Base-by-base conservation (phyloP, 1,140 invertebrate genomes). In the Marisa cornuarietis region DNA sequence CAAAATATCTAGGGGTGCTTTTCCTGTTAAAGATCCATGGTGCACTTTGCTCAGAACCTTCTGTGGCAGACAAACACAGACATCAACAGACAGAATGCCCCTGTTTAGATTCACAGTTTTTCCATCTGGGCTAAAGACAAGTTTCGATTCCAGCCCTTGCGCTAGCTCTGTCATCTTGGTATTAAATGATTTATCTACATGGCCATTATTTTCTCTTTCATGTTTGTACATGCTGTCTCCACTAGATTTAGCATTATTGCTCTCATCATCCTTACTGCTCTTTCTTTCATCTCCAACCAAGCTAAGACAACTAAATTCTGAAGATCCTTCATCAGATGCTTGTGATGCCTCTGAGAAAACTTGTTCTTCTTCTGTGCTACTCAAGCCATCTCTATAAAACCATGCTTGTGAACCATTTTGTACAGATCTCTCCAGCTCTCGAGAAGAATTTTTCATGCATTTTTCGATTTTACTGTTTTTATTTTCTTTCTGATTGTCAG, bases 181-280 rank as follows among this genome's bases (percentile, higher is more conserved):
- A 72, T 81, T 81, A n/a, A 81, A 77, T 26, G 80, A 81, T 69
- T 65, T 69, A 49, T 81, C 80, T n/a, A 52, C 9, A 49, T 10
- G 16, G 61, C 58, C 51, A 13, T 61, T 22, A 18, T 31, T 68
- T 8, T 26, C 51, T 26, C n/a, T 69, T 26, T 49, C 66, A 71
- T 22, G 54, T 26, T 54, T 42, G 58, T n/a, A 18, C 14, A 51
- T 52, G 6, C 31, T 31, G 20, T 78, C 22, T 3, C 18, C 20
- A 49, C 49, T 51, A 11, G 62, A 22, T 49, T 20, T 13, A 10
- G 13, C 49, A 10, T 49, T 71, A 11, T 63, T 16, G 14, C 18
- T 9, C 26, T 42, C 79, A 11, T 24, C 63, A 7, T 49, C 61
- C n/a, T 9, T 52, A 58, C 24, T 73, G 26, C 14, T 54, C 10